phyloP scores from a whole-genome alignment of 2,888 invertebrate species.

The Taenaris catops region DNA sequence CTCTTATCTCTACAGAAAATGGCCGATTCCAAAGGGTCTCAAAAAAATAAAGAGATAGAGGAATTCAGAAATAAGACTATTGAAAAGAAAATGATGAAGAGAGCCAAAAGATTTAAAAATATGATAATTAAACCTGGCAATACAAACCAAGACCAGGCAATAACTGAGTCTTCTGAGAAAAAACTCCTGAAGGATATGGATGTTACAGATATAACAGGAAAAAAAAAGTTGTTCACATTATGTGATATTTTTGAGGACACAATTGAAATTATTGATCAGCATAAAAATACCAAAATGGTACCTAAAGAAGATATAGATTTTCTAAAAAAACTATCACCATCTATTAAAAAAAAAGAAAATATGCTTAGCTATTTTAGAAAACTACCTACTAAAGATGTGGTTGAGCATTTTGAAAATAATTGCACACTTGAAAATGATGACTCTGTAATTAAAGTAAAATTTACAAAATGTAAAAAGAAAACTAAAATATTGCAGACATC shows the following conservation, averaged over 20 bases:
- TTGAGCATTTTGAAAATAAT: conserved; percentile 31
- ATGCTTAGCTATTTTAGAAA: conserved; percentile 81
- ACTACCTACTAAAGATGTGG: conserved; percentile 48
- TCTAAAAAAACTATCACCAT: conserved; percentile 75
- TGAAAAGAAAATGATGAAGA: conserved; percentile 78
- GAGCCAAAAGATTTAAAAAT: conserved; percentile 78
- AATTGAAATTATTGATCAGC: conserved; percentile 24
- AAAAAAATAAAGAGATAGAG: conserved; percentile 78
- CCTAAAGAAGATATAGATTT: conserved; percentile 64
- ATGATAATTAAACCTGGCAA: conserved; percentile 50
- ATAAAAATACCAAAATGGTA: conserved; percentile 31
- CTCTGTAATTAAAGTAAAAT: conserved; percentile 52
- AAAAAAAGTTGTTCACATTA: conserved; percentile 35
- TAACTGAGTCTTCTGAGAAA: no score
- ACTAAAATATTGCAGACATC: conserved; percentile 28
- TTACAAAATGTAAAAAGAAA: conserved; percentile 46
- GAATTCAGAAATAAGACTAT: conserved; percentile 78
- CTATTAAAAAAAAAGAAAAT: conserved; percentile 80
- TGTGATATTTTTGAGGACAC: conserved; percentile 44
- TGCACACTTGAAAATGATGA: conserved; percentile 28
- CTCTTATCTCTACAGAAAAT: conserved; percentile 78
- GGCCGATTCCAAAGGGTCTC: conserved; percentile 82
- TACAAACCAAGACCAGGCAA: no score
- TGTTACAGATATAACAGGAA: conserved; percentile 9
- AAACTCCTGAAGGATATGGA: no score